phyloP scores from a whole-genome alignment of 2,797 vertebrate genomes.

The Danionella dracula region DNA sequence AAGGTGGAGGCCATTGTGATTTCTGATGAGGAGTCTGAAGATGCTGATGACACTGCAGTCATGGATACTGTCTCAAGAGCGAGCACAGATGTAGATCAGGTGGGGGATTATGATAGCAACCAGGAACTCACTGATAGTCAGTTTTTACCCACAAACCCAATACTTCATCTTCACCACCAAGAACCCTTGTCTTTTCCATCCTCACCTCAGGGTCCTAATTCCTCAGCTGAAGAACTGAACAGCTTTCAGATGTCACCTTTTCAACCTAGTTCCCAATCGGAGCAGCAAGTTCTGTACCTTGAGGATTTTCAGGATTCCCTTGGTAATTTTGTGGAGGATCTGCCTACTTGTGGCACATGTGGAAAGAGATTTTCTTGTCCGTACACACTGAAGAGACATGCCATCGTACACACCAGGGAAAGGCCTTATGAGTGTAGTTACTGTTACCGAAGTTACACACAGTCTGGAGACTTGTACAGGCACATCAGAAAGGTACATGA shows the following conservation, averaged over 20 bases:
- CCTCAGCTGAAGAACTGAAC: conserved; percentile 55
- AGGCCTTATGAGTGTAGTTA: conserved; percentile 91
- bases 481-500: conserved; percentile 92
- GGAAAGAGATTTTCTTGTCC: conserved; percentile 94
- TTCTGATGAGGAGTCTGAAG: conserved; percentile 85
- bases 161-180: conserved; percentile 67
- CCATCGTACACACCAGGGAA: conserved; percentile 90
- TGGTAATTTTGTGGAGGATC: conserved; percentile 81
- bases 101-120: conserved; percentile 63
- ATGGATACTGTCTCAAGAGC: conserved; percentile 16
- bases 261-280: conserved; percentile 47
- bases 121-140: conserved; percentile 60
- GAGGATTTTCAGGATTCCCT: conserved; percentile 80
- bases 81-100: conserved; percentile 49
- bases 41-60: conserved; percentile 49
- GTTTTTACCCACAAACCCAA: conserved; percentile 67
- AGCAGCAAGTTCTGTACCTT: conserved; percentile 69
- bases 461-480: conserved; percentile 90
- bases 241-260: conserved; percentile 48
- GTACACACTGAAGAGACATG: conserved; percentile 87
- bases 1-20: conserved; percentile 92
- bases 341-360: conserved; percentile 86
- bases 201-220: conserved; percentile 62
- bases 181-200: conserved; percentile 62
- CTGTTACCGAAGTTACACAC: conserved; percentile 92